A percentile compares a stretch with the other conserved stretches of the same genome.
Evolutionary conservation across 1,140 invertebrate species (phyloP).

Genomic region (Megalopta genalis): DNA sequence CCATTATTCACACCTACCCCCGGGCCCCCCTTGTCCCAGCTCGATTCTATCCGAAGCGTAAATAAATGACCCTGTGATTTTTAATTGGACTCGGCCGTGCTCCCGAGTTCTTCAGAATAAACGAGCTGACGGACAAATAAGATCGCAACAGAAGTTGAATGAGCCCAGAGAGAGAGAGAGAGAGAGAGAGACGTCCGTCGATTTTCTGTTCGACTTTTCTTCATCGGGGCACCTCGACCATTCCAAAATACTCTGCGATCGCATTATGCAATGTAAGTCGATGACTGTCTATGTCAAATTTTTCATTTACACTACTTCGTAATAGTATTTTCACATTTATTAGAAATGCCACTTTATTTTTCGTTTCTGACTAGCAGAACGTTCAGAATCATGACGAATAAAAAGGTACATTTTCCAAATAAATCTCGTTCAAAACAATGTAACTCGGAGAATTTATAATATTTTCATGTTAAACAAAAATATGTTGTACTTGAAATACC

Average conservation of each 20-base stretch:
- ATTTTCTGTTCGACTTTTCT: slow-evolving; percentile 26
- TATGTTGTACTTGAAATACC: too few species aligned
- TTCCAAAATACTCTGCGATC: background rate
- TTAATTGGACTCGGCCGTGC: slow-evolving; percentile 59
- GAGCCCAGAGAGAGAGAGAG: background rate
- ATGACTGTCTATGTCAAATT: background rate
- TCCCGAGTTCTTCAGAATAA: slow-evolving; percentile 51
- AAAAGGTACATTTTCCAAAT: too few species aligned
- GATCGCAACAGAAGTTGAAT: slow-evolving; percentile 21
- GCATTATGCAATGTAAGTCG: background rate
- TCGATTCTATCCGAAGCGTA: slow-evolving; percentile 54
- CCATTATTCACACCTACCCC: slow-evolving; percentile 66
- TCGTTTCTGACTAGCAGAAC: too few species aligned
- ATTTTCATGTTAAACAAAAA: too few species aligned
- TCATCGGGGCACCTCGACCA: background rate
- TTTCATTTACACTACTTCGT: background rate
- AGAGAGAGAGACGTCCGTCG: background rate
- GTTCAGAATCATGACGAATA: too few species aligned
- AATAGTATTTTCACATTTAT: too few species aligned
- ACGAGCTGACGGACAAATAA: slow-evolving; percentile 52
- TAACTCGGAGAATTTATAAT: too few species aligned
- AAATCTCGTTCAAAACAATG: too few species aligned
- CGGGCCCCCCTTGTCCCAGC: slow-evolving; percentile 24
- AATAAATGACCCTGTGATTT: slow-evolving; percentile 67
- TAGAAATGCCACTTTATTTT: too few species aligned